Base-by-base conservation (phyloP, 2,888 invertebrate species). In the Ochropleura plecta region DNA sequence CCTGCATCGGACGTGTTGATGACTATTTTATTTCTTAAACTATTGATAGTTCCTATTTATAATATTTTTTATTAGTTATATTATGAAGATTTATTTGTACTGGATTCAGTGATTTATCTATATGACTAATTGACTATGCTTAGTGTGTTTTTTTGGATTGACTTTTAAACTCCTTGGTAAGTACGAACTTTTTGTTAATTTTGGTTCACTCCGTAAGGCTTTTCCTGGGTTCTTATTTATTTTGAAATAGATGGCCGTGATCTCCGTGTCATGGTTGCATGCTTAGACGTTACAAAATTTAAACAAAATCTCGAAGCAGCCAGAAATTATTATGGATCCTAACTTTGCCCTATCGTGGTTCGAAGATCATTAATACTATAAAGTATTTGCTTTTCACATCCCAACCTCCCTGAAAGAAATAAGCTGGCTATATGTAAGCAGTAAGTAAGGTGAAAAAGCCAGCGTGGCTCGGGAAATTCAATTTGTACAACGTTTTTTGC, bases 141-240 rank as follows among this genome's bases (percentile, higher is more conserved):
- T 40, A 40, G 70, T 64, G 40, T 20, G 20, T 49, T 63, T 71
- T 73, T 73, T 83, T 78, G 86, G 81, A 85, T 79, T 83, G 62
- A 73, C 64, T 68, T 76, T 76, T 80, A 12, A 66, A 66, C 16
- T 73, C 3, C 3, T n/a, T 7, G 73, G 83, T 83, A 20, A 78
- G 83, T 78, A 46, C 0, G 16, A 7, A 20, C 40, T 42, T 51
- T 57, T 62, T 69, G 42, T 70, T 57, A 7, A 30, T 49, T 66
- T 57, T 78, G 46, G 5, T 68, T 71, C 42, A n/a, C 0, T 46
- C 9, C 5, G 16, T 49, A 4, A 30, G 1, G 30, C 3, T 2
- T 14, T 20, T 75, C 18, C n/a, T 49, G 16, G 10, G 55, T 66
- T 68, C 65, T 79, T 79, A 18, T 79, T 20, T 16, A 46, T 51